Conservation (phyloP, 2,113 vertebrate species). For the Epinephelus moara region DNA sequence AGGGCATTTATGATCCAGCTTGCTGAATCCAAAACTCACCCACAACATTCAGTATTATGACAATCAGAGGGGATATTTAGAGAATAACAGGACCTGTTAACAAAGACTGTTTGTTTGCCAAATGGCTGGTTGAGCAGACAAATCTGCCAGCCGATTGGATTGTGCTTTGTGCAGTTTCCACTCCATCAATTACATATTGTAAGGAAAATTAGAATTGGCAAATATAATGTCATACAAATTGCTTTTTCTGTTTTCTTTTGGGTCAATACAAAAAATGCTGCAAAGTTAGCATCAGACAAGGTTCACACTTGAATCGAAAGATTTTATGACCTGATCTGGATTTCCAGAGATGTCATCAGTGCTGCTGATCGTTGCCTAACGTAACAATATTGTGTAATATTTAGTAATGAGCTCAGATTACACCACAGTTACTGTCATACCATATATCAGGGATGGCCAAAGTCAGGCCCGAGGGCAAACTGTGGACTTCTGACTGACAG, state of each 20-base stretch:
- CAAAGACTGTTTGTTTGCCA: constrained; percentile 29
- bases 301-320: neutral
- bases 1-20: constrained; percentile 30
- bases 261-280: neutral
- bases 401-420: neutral
- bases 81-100: constrained; percentile 16
- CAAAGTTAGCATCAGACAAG: constrained; percentile 6
- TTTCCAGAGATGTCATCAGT: constrained; percentile 56
- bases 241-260: neutral
- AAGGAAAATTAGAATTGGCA: constrained; percentile 9
- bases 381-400: neutral
- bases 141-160: constrained; percentile 19
- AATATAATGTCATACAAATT: constrained; percentile 12
- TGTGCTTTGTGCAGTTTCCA: constrained; percentile 22
- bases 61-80: constrained; percentile 21
- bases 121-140: constrained; percentile 17
- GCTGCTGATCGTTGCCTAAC: constrained; percentile 7
- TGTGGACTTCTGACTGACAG: too few species aligned
- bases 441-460: neutral
- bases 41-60: constrained; percentile 10
- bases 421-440: neutral
- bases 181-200: neutral
- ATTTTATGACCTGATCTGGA: neutral
- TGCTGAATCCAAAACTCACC: constrained; percentile 18
- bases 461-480: too few species aligned